Evolutionary conservation across 2,797 vertebrate species (phyloP).

Genomic region (Zalophus californianus): DNA sequence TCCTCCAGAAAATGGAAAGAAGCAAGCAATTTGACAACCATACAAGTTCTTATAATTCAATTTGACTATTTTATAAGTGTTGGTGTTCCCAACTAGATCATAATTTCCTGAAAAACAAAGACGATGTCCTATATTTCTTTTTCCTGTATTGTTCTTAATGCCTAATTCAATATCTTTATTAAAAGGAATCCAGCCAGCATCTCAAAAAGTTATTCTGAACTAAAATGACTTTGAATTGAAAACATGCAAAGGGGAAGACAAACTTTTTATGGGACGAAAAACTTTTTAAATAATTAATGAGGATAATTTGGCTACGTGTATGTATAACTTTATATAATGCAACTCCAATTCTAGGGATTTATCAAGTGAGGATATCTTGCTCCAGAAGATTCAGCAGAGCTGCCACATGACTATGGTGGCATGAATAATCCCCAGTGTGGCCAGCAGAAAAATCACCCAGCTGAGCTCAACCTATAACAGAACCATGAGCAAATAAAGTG

Average conservation of each 20-base stretch:
- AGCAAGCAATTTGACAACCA: background rate
- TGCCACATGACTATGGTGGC: background rate
- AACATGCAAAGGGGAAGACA: background rate
- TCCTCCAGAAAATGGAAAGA: background rate
- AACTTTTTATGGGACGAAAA: background rate
- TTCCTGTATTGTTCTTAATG: background rate
- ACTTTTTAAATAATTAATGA: slow-evolving; percentile 12
- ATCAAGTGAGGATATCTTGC: background rate
- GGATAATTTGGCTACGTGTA: background rate
- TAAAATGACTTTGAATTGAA: slow-evolving; percentile 9
- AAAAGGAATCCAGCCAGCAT: background rate
- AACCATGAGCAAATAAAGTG: background rate
- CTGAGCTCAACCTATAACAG: background rate
- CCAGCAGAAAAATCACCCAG: background rate
- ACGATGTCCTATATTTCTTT: background rate
- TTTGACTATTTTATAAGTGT: background rate
- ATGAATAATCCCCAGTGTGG: background rate
- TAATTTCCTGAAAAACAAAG: background rate
- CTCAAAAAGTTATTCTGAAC: background rate
- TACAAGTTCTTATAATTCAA: background rate
- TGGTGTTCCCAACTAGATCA: background rate
- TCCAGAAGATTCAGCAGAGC: background rate
- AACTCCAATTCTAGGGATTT: background rate
- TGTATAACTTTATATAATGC: background rate
- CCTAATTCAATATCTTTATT: background rate